Conservation (phyloP, 2,797 vertebrate genomes). For the Hylomyscus alleni region DNA sequence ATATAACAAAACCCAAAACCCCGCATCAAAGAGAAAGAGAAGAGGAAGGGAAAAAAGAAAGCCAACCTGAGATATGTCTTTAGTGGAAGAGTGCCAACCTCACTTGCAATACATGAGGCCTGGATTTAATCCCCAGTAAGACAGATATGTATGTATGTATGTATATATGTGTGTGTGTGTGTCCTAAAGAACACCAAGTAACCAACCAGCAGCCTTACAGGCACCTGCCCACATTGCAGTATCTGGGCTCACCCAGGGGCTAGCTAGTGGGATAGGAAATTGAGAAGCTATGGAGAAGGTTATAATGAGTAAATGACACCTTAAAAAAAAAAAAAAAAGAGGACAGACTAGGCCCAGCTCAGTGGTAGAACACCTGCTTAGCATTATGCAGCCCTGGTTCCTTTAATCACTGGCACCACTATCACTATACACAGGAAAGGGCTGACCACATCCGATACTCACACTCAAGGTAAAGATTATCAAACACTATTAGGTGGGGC, state of each 20-base stretch:
- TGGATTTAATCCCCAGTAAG: background rate
- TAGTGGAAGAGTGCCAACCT: background rate
- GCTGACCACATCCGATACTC: background rate
- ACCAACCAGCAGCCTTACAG: background rate
- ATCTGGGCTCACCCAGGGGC: background rate
- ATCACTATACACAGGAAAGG: background rate
- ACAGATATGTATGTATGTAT: background rate
- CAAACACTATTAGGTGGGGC: background rate
- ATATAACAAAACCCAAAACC: background rate
- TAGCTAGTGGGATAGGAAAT: background rate
- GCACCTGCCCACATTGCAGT: accelerated
- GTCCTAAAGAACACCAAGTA: background rate
- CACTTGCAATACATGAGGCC: background rate
- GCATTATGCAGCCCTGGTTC: background rate
- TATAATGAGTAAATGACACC: background rate
- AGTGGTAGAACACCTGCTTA: background rate
- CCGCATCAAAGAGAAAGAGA: background rate
- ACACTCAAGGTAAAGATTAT: background rate
- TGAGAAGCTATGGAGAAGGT: background rate
- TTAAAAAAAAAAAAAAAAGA: background rate
- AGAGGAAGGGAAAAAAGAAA: background rate
- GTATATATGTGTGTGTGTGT: no score
- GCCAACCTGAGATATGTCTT: background rate
- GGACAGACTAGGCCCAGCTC: background rate
- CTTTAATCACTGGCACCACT: background rate